Conservation (phyloP, 2,113 vertebrate species). For the Malurus alboscapulatus region DNA sequence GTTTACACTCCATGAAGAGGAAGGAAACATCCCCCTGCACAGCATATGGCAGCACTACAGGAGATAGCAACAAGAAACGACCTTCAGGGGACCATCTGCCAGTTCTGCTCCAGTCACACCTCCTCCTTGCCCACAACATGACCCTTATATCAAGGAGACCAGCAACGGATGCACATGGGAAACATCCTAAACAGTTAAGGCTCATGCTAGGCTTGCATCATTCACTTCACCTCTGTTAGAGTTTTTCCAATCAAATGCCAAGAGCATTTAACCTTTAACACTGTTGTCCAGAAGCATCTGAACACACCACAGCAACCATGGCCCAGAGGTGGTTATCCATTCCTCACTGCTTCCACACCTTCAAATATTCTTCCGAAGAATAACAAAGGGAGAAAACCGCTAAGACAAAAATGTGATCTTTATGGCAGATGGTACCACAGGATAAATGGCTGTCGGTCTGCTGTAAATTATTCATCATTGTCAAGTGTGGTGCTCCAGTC, state of each 20-base stretch:
- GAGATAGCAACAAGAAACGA: constrained; percentile 60
- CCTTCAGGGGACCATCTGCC: constrained; percentile 66
- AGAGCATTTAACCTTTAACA: constrained; percentile 50
- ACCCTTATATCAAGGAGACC: constrained; percentile 51
- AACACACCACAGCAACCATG: not conserved
- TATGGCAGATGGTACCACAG: constrained; percentile 31
- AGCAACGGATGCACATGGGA: constrained; percentile 49
- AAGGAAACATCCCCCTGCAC: constrained; percentile 54
- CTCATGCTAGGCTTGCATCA: constrained; percentile 37
- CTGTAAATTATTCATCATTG: constrained; percentile 48
- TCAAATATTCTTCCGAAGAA: constrained; percentile 2
- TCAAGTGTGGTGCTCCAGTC: not conserved
- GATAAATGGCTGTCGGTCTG: constrained; percentile 11
- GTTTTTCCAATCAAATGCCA: constrained; percentile 40
- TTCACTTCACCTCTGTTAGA: constrained; percentile 42
- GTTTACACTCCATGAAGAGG: constrained; percentile 57
- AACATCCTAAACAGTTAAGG: constrained; percentile 60
- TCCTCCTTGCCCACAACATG: constrained; percentile 62
- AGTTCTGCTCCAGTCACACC: constrained; percentile 53
- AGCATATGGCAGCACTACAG: constrained; percentile 65
- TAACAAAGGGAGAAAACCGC: not conserved
- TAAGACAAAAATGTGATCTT: constrained; percentile 34
- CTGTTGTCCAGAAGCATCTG: constrained; percentile 26
- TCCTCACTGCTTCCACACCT: not conserved
- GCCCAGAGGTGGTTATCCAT: constrained; percentile 22